Conservation (phyloP, 2,113 vertebrate genomes). For the Chloroceryle aenea region DNA sequence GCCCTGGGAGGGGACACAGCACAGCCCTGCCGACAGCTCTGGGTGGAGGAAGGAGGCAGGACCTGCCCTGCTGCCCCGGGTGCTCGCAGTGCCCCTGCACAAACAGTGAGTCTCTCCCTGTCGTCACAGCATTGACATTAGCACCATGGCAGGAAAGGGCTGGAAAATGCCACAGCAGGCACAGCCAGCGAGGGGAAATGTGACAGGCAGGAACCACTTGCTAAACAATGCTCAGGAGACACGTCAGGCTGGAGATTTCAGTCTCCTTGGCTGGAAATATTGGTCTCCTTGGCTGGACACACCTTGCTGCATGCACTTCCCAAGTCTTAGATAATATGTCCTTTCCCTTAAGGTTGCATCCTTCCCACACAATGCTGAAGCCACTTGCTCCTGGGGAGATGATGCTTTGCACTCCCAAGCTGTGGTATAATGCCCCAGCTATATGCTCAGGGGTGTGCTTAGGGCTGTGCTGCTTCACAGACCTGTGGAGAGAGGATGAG, state of each 20-base stretch:
- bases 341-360: background rate
- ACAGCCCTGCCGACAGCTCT: fast-evolving
- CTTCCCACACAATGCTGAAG: background rate
- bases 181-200: background rate
- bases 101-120: background rate
- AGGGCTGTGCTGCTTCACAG: background rate
- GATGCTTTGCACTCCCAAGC: background rate
- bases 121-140: background rate
- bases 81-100: background rate
- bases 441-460: background rate
- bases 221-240: conserved; percentile 51
- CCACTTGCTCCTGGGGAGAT: background rate
- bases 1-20: background rate
- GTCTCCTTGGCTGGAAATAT: conserved; percentile 9
- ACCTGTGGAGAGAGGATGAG: background rate
- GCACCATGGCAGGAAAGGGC: conserved; percentile 55
- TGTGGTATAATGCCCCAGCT: background rate
- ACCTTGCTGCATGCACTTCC: background rate
- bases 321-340: background rate
- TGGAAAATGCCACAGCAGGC: conserved; percentile 53
- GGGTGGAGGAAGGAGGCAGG: conserved; percentile 1
- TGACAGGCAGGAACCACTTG: background rate
- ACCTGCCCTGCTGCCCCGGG: background rate
- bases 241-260: background rate
- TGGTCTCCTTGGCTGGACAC: conserved; percentile 29